These are phyloP conservation scores for Pseudotriccus pelzelni DNA, from an alignment of 2,797 vertebrate genomes.

Conservation along the genomic window DNA sequence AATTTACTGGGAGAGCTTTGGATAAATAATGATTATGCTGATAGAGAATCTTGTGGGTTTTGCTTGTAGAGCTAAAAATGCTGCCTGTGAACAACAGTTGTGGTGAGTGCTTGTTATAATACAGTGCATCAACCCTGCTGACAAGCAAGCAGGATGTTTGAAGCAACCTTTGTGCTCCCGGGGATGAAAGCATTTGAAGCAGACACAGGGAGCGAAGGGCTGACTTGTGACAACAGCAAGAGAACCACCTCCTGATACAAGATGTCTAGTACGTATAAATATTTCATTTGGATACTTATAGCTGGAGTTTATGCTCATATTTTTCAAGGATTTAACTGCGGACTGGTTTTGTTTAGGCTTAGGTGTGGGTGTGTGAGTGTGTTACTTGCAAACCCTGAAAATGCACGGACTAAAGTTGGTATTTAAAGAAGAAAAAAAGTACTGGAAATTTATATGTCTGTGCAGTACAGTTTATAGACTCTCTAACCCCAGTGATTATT, in stretches of 20 bases:
- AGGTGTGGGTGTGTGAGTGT: background rate
- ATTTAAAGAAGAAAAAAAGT: background rate
- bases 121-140: slow-evolving; percentile 9
- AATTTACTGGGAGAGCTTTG: background rate
- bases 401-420: background rate
- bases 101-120: slow-evolving; percentile 17
- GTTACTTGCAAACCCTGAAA: background rate
- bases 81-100: slow-evolving; percentile 37
- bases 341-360: background rate
- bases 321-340: background rate
- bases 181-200: slow-evolving; percentile 37
- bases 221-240: slow-evolving; percentile 41
- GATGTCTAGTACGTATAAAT: background rate
- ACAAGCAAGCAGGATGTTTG: slow-evolving; percentile 41
- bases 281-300: slow-evolving; percentile 6
- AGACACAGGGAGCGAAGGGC: background rate
- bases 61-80: slow-evolving; percentile 33
- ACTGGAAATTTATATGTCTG: background rate
- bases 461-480: background rate
- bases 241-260: slow-evolving; percentile 15
- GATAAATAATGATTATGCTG: slow-evolving; percentile 13
- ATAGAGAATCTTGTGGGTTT: background rate
- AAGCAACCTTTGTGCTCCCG: slow-evolving; percentile 9
- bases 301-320: background rate
- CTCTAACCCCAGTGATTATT: background rate